Evolutionary conservation across 2,113 vertebrate genomes (phyloP), one percentile per base, ranked within the genome.

Genomic region (Paracanthobrama guichenoti): DNA sequence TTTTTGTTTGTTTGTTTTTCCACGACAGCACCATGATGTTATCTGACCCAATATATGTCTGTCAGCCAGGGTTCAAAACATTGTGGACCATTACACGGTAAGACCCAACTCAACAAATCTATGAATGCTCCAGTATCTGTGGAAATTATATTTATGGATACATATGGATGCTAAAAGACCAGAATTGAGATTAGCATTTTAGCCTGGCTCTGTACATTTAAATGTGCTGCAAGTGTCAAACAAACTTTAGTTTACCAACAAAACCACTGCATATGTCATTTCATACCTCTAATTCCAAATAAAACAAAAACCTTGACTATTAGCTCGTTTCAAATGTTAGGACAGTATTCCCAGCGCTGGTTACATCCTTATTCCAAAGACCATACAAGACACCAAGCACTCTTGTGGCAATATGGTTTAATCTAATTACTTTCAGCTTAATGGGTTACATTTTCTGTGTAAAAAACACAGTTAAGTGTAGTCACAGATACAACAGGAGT

Each of bases 391-490:
- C 64, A 85, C 79, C 22, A 5, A 59, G 64, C 42, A 42, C 62
- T 78, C 83, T 81, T 71, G 72, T 85, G 62, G 44, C 42, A 81
- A 78, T 64, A 75, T 22, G 83, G 74, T 82, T 87, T 84, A 77
- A 71, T 81, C 69, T 60, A 85, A 55, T 60, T 53, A 77, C 35
- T 46, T 28, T 81, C 76, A 73, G 71, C 53, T 67, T 69, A 71
- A 71, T 59, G 35, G 1, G 48, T 59, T 84, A 84, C 46, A 77
- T 80, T 57, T 75, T 59, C 60, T n/a, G 72, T 44, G 71, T 78
- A 69, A 18, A 73, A 44, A 72, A 67, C 60, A 74, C 60, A 78
- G 60, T 78, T 53, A 60, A 79, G 31, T 42, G 76, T 50, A 80
- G 72, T 62, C 53, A 76, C 55, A 67, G 64, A 76, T 55, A 69